phyloP scores from a whole-genome alignment of 1,140 invertebrate genomes.

The Frieseomelitta varia region DNA sequence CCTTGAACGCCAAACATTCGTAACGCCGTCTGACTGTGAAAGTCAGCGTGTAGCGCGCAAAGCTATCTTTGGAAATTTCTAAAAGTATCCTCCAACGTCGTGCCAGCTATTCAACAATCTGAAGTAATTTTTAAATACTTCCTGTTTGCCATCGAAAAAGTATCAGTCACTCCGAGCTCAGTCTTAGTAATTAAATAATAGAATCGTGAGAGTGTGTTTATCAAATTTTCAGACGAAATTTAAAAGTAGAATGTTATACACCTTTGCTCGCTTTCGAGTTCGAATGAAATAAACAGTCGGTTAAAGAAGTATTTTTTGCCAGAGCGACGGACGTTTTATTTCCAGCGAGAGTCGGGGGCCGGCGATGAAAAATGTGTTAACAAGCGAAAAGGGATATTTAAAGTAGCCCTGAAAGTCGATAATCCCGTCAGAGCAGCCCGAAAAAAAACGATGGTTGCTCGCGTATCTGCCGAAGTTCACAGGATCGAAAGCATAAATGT shows the following conservation, averaged over 20 bases:
- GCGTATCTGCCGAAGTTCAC: slow-evolving; percentile 1
- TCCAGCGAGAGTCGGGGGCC: background rate
- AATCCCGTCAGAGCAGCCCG: background rate
- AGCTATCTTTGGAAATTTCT: slow-evolving; percentile 38
- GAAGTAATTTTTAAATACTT: too few relatives aligned
- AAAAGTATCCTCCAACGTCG: background rate
- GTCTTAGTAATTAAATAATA: background rate
- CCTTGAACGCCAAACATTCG: slow-evolving; percentile 41
- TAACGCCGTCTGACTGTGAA: background rate
- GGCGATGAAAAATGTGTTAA: background rate
- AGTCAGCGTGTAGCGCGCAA: background rate
- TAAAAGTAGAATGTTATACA: background rate
- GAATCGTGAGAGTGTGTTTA: too few relatives aligned
- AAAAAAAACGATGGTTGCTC: background rate
- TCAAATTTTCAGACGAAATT: background rate
- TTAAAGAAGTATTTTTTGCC: too few relatives aligned
- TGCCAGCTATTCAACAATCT: background rate
- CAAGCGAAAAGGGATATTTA: background rate
- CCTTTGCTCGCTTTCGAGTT: too few relatives aligned
- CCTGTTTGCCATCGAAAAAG: too few relatives aligned
- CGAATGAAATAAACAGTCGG: background rate
- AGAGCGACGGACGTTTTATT: background rate
- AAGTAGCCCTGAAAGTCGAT: background rate
- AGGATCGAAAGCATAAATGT: slow-evolving; percentile 35
- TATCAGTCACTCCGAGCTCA: background rate